Evolutionary conservation across 2,888 invertebrate genomes (phyloP).

Genomic region (Drosophila borborema): DNA sequence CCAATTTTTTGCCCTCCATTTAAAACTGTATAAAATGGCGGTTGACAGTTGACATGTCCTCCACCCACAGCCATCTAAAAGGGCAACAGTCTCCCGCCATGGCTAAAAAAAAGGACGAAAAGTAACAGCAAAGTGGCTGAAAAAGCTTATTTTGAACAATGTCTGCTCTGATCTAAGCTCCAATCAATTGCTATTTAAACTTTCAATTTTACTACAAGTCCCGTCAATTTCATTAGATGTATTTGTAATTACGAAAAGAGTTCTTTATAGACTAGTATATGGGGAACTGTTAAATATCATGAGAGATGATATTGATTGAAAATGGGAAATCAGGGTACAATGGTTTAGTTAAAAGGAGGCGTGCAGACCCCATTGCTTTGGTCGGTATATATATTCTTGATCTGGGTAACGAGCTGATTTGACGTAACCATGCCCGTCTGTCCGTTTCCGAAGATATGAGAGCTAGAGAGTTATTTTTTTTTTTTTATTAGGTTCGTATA

Average conservation of each 20-base stretch:
- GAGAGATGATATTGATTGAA: too few species aligned
- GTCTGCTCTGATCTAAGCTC: slow-evolving; percentile 16
- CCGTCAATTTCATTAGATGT: not conserved
- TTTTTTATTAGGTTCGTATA: too few species aligned
- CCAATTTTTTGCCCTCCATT: slow-evolving; percentile 40
- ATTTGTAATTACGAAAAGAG: not conserved
- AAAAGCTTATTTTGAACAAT: slow-evolving; percentile 40
- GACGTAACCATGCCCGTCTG: too few species aligned
- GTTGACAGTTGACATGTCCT: slow-evolving; percentile 63
- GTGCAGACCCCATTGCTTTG: too few species aligned
- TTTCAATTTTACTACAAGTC: slow-evolving; percentile 2
- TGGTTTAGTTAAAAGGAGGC: too few species aligned
- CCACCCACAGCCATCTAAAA: not conserved
- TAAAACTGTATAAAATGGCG: slow-evolving; percentile 60
- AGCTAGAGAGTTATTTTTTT: too few species aligned
- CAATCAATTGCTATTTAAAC: slow-evolving; percentile 28
- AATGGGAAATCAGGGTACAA: too few species aligned
- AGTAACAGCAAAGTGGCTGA: slow-evolving; percentile 34
- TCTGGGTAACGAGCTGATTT: too few species aligned
- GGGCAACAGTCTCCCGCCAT: not conserved
- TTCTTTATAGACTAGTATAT: too few species aligned
- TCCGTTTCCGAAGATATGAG: too few species aligned
- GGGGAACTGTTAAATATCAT: too few species aligned
- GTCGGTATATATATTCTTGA: too few species aligned
- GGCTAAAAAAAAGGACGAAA: not conserved